These are phyloP conservation scores for Odobenus rosmarus DNA, from an alignment of 2,113 vertebrate species.

Conservation along the genomic window DNA sequence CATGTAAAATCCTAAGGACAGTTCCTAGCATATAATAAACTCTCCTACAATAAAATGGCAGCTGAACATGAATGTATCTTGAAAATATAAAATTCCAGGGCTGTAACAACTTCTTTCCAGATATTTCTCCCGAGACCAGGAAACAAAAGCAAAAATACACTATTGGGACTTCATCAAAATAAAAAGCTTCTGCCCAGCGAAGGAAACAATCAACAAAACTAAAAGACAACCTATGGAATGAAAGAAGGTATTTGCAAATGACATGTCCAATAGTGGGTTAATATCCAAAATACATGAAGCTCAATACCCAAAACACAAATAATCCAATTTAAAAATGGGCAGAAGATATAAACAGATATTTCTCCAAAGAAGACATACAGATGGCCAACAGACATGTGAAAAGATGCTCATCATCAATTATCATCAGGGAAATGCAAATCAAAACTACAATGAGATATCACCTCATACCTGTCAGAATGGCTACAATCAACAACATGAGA, in stretches of 20 bases:
- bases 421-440: neutral
- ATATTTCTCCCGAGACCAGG: neutral
- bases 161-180: neutral
- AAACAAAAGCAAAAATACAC: neutral
- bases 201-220: neutral
- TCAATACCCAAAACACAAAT: neutral
- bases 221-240: neutral
- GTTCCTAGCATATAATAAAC: neutral
- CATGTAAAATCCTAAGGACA: neutral
- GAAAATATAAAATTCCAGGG: neutral
- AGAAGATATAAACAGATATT: neutral
- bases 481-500: neutral
- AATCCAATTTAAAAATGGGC: neutral
- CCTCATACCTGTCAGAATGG: neutral
- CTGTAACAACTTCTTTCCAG: neutral
- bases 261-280: neutral
- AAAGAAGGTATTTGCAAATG: neutral
- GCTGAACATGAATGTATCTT: neutral
- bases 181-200: neutral
- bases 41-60: neutral
- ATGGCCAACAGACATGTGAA: neutral
- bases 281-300: neutral
- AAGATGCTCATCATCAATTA: neutral
- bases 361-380: neutral
- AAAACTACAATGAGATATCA: neutral